These are phyloP conservation scores for Xyliphius kryptos DNA, from an alignment of 2,113 vertebrate species.

Conservation along the genomic window DNA sequence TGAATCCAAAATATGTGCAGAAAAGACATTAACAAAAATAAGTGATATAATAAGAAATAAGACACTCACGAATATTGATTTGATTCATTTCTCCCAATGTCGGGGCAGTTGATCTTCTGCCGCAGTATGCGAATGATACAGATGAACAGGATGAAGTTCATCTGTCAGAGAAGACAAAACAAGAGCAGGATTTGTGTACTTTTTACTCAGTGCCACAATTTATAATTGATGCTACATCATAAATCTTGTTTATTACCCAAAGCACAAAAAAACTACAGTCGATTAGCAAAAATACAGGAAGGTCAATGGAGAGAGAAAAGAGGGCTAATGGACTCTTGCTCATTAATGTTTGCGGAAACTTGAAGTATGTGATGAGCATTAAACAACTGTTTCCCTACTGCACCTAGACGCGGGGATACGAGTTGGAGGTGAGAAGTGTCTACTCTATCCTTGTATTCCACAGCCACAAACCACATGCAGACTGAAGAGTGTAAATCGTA, in stretches of 20 bases:
- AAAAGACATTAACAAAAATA: background rate
- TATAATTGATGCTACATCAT: constrained; percentile 8
- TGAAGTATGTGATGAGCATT: constrained; percentile 1
- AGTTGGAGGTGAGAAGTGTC: constrained; percentile 3
- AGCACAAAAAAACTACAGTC: constrained; percentile 1
- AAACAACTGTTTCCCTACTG: constrained; percentile 17
- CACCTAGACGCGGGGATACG: constrained; percentile 4
- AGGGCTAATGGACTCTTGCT: constrained; percentile 20
- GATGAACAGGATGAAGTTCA: constrained; percentile 90
- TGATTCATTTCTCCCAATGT: constrained; percentile 81
- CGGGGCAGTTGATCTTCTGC: constrained; percentile 90
- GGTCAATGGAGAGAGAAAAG: background rate
- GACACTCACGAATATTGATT: constrained; percentile 87
- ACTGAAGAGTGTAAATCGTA: constrained; percentile 7
- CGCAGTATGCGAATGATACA: constrained; percentile 92
- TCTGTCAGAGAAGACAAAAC: constrained; percentile 62
- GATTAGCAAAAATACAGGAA: constrained; percentile 21
- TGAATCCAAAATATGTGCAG: constrained; percentile 1
- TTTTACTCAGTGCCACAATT: background rate
- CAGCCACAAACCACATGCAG: constrained; percentile 12
- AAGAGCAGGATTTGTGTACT: constrained; percentile 3
- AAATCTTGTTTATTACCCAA: constrained; percentile 2
- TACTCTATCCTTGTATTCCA: constrained; percentile 1
- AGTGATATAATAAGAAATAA: background rate
- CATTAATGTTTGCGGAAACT: constrained; percentile 16